A percentile compares a stretch with the other conserved stretches of the same genome.
Evolutionary conservation across 1,140 invertebrate genomes (phyloP).

Genomic region (Drosophila gunungcola): DNA sequence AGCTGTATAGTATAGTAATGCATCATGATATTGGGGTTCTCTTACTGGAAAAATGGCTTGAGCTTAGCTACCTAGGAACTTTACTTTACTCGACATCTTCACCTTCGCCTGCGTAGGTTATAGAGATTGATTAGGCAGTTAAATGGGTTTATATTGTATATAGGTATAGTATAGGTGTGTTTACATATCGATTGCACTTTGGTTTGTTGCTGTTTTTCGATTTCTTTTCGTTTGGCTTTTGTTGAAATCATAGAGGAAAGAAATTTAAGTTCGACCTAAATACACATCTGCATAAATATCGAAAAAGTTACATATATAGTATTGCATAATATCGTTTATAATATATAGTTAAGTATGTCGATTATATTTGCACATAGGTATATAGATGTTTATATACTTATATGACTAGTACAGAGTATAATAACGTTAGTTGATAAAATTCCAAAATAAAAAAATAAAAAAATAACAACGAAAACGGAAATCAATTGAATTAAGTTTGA

Average conservation of each 20-base stretch:
- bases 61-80: constrained; percentile 33
- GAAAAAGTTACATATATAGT: constrained; percentile 70
- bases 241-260: constrained; percentile 55
- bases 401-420: constrained; percentile 47
- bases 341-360: constrained; percentile 56
- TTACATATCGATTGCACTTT: constrained; percentile 54
- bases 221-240: constrained; percentile 42
- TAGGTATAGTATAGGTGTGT: constrained; percentile 24
- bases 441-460: neutral
- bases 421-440: constrained; percentile 18
- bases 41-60: constrained; percentile 25
- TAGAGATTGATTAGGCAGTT: constrained; percentile 5
- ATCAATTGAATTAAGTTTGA: neutral
- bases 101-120: constrained; percentile 24
- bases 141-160: constrained; percentile 1
- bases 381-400: constrained; percentile 55
- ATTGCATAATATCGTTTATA: constrained; percentile 33
- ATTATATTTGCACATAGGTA: constrained; percentile 66
- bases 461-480: constrained; percentile 1
- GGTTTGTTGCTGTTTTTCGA: constrained; percentile 70
- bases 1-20: constrained; percentile 13
- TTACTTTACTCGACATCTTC: constrained; percentile 29
- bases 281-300: constrained; percentile 77
- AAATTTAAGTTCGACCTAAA: constrained; percentile 73
- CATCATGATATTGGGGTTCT: constrained; percentile 29